phyloP scores from a whole-genome alignment of 1,140 invertebrate species.

The Orius insidiosus region DNA sequence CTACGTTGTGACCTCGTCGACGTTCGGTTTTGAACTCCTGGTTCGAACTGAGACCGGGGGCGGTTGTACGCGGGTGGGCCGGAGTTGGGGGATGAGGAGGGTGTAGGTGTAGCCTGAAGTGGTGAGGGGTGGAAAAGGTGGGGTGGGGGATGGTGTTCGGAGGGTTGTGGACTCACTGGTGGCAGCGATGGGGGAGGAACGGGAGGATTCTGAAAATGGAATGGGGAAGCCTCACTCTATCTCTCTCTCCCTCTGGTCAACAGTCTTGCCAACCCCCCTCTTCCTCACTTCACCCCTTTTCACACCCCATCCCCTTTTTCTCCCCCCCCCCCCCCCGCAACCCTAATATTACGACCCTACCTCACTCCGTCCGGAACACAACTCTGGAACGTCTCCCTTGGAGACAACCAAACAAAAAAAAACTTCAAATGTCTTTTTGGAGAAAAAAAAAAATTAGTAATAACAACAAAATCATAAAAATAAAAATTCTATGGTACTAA shows the following conservation, averaged over 20 bases:
- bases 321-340: not conserved
- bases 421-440: conserved; percentile 7
- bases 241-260: conserved; percentile 6
- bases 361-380: no score
- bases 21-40: no score
- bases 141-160: not conserved
- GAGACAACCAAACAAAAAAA: conserved; percentile 1
- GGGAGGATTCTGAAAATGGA: not conserved
- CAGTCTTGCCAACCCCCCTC: not conserved
- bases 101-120: conserved; percentile 1
- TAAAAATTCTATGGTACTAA: no score
- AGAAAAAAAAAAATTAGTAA: not conserved
- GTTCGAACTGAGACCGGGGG: no score
- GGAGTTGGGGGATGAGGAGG: conserved; percentile 1
- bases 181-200: conserved; percentile 1
- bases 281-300: not conserved
- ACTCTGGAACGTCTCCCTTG: not conserved
- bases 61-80: not conserved
- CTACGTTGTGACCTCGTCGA: no score
- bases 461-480: not conserved
- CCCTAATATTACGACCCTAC: no score
- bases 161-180: not conserved
- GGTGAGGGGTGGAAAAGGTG: not conserved
- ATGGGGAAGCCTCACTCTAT: conserved; percentile 3
- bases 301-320: not conserved